A percentile compares a stretch with the other conserved stretches of the same genome.
These are phyloP conservation scores for Poeciliopsis turrubarensis DNA, from an alignment of 2,113 vertebrate genomes.

Conservation along the genomic window DNA sequence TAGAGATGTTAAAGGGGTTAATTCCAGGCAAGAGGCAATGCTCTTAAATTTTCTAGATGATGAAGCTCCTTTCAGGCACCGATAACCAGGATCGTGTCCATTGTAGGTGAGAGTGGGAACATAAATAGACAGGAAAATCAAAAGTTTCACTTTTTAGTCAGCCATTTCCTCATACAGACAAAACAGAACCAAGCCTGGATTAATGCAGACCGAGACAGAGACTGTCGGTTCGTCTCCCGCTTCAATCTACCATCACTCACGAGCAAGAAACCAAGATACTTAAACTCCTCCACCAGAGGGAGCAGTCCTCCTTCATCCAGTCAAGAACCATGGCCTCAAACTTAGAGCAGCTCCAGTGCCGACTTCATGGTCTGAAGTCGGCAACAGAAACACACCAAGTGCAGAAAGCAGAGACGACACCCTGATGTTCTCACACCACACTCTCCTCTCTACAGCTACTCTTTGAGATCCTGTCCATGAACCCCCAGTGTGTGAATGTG, in stretches of 20 bases:
- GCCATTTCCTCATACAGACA: not conserved
- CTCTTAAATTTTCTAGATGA: not conserved
- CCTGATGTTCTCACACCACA: not conserved
- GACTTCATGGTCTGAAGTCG: not conserved
- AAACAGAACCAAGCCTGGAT: not conserved
- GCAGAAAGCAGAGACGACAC: too few relatives aligned
- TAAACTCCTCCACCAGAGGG: not conserved
- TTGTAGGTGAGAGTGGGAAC: not conserved
- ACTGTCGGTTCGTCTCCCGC: not conserved
- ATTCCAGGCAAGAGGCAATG: not conserved
- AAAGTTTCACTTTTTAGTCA: not conserved
- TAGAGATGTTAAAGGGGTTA: constrained; percentile 9
- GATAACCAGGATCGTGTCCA: not conserved
- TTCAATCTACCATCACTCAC: not conserved
- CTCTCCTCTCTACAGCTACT: not conserved
- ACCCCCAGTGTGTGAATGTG: too few relatives aligned
- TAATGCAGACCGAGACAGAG: not conserved
- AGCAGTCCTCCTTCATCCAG: not conserved
- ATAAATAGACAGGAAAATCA: not conserved
- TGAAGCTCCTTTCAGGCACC: not conserved
- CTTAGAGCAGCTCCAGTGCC: not conserved
- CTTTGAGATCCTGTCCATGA: not conserved
- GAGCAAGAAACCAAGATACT: not conserved
- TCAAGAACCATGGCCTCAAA: not conserved
- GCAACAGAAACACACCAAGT: not conserved